Evolutionary conservation across 2,113 vertebrate species (phyloP), one percentile per base, ranked within the genome.

Genomic region (Athene noctua): DNA sequence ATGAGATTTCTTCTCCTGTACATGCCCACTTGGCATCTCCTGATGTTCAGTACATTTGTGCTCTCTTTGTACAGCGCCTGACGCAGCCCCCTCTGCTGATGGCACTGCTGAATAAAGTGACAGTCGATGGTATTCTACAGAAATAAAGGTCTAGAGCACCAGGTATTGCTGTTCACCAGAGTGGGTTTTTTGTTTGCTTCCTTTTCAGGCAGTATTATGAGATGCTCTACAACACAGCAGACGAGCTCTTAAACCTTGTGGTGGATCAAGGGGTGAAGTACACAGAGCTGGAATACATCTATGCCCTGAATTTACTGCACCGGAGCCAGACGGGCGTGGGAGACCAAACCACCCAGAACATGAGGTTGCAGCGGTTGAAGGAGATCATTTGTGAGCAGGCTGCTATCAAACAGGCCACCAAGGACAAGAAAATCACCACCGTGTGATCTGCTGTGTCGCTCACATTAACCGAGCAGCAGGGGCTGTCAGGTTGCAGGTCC

Each of bases 321-420:
- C 99, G 99, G 79, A 99, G 99, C 96, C 99, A 99, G 98, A 99
- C 99, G 0, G 99, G 99, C 1, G 99, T 99, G 13, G 99, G 99
- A 1, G 99, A 99, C 98, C 98, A 99, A 90, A 99, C 98, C 91
- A 99, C 98, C 34, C 99, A 99, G 97, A 99, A 99, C 98, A 98
- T 93, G 95, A 97, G 99, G 58, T 97, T 99, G 91, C 99, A 99
- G 98, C 96, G 99, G 55, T 98, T 99, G 93, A 99, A 99, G 96
- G 99, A 99, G 98, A 99, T 99, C 98, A 99, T 99, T 96, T 99
- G 99, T 0, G 99, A 99, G 97, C 99, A 99, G 96, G 99, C 99
- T 0, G 99, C 99, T 92, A 99, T 99, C 97, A 99, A 99, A 87
- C 99, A 99, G 95, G 99, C 99, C 98, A 99, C 98, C 97, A 99